Percentiles rank a stretch among this genome's conserved stretches.
Evolutionary conservation across 2,888 invertebrate genomes (phyloP).

Genomic region (Conus canariensis): DNA sequence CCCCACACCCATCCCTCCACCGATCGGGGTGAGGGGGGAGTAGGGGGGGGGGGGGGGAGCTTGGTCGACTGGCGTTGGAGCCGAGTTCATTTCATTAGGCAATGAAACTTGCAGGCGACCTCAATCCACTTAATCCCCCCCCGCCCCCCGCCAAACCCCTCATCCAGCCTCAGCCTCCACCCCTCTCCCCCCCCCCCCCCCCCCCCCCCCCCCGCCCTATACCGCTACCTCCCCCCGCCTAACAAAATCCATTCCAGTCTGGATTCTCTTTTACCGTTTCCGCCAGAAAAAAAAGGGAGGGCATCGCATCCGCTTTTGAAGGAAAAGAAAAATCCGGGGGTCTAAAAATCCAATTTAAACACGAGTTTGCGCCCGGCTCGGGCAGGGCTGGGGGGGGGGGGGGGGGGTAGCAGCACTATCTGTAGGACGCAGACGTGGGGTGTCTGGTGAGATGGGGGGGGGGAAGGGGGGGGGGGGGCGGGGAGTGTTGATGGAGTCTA

Average conservation of each 20-base stretch:
- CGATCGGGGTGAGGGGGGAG: background rate
- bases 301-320: background rate
- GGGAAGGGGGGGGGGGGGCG: background rate
- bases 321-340: background rate
- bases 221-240: background rate
- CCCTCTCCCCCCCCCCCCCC: background rate
- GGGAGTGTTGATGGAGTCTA: background rate
- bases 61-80: background rate
- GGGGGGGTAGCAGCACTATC: background rate
- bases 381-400: background rate
- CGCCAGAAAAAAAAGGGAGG: background rate
- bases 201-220: background rate
- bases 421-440: background rate
- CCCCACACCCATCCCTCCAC: background rate
- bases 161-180: background rate
- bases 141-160: background rate
- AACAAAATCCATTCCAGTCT: background rate
- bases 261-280: background rate
- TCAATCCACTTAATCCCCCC: conserved; percentile 23
- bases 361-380: background rate
- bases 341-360: conserved; percentile 8
- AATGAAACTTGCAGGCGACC: conserved; percentile 29
- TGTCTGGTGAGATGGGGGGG: background rate
- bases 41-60: background rate
- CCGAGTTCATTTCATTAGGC: conserved; percentile 28